These are phyloP conservation scores for Galaxea fascicularis DNA, from an alignment of 92 coral and sea anemone genomes.

Conservation along the genomic window DNA sequence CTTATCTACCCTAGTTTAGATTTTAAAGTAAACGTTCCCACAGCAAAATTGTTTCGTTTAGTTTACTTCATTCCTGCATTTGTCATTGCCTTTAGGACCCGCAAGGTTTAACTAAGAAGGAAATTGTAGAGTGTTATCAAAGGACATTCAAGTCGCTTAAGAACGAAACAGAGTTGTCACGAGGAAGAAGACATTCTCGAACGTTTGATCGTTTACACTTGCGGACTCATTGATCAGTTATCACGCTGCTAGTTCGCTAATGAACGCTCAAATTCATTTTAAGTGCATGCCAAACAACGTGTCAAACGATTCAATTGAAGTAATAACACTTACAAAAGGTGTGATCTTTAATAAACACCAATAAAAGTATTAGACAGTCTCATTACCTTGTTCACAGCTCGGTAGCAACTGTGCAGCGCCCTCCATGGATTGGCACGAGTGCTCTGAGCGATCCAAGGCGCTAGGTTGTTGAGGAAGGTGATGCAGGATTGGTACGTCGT, in stretches of 20 bases:
- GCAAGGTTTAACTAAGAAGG: neutral
- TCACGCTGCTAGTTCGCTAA: slow-evolving; percentile 47
- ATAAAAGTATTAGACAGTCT: slow-evolving; percentile 57
- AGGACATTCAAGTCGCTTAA: neutral
- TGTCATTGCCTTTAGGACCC: neutral
- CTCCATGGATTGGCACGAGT: slow-evolving; percentile 51
- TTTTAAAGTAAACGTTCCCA: slow-evolving; percentile 34
- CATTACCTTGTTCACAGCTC: slow-evolving; percentile 90
- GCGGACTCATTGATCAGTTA: neutral
- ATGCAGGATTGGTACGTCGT: slow-evolving; percentile 79
- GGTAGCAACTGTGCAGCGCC: slow-evolving; percentile 56
- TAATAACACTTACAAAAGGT: slow-evolving; percentile 69
- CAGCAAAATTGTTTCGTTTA: neutral
- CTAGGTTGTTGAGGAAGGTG: slow-evolving; percentile 79
- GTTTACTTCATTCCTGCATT: neutral
- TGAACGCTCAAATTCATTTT: slow-evolving; percentile 66
- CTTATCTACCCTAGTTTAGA: slow-evolving; percentile 4
- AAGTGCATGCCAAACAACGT: slow-evolving; percentile 31
- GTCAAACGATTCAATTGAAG: slow-evolving; percentile 44
- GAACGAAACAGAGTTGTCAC: neutral
- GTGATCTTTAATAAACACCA: slow-evolving; percentile 73
- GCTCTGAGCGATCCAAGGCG: slow-evolving; percentile 63
- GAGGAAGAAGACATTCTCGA: neutral
- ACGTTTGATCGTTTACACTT: slow-evolving; percentile 8
- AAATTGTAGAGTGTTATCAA: neutral